phyloP scores from a whole-genome alignment of 2,113 vertebrate species.

The Macrotus californicus region DNA sequence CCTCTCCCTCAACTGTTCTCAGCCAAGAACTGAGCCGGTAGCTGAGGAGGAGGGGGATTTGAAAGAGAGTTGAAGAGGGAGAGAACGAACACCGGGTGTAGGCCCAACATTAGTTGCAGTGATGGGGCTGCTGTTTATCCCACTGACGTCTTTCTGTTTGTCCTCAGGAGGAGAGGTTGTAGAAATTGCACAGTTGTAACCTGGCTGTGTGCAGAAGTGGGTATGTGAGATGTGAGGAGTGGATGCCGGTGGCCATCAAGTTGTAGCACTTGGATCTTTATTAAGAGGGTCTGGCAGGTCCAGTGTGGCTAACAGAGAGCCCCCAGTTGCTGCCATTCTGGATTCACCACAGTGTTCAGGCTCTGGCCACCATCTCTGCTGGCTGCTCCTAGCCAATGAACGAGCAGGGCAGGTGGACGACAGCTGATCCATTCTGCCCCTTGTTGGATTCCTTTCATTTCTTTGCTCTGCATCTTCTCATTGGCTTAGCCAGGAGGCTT shows the following conservation, averaged over 20 bases:
- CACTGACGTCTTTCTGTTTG: not conserved
- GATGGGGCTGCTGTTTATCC: not conserved
- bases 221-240: rapidly evolving
- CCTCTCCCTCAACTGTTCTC: not conserved
- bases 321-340: not conserved
- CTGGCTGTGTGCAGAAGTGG: not conserved
- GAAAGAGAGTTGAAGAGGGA: not conserved
- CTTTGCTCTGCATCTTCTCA: not conserved
- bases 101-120: not conserved
- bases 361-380: not conserved
- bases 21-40: not conserved
- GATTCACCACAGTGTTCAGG: not conserved
- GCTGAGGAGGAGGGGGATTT: not conserved
- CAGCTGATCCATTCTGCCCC: not conserved
- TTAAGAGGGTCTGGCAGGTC: not conserved
- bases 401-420: rapidly evolving
- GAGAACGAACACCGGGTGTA: not conserved
- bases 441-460: not conserved
- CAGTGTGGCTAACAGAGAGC: not conserved
- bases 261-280: not conserved
- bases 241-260: not conserved
- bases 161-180: not conserved
- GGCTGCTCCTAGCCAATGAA: no score
- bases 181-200: not conserved
- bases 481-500: not conserved